phyloP scores from a whole-genome alignment of 2,797 vertebrate species.

The Aulostomus chinensis region DNA sequence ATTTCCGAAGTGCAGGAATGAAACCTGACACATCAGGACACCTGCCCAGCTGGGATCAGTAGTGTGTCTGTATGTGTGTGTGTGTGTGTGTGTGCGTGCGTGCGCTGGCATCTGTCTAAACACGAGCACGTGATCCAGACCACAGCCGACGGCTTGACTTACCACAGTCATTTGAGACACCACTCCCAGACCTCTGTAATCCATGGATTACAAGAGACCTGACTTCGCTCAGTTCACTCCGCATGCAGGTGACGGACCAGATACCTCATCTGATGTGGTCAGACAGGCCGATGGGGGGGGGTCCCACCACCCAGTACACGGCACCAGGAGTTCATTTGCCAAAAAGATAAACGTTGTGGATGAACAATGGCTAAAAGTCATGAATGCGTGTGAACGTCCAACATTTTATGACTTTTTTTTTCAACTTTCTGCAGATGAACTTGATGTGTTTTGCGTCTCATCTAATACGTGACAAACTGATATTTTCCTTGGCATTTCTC shows the following conservation, averaged over 20 bases:
- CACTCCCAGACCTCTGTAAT: conserved; percentile 58
- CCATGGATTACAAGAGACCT: conserved; percentile 40
- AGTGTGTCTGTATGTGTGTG: too few relatives aligned
- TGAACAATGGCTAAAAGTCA: too few relatives aligned
- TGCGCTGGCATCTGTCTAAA: conserved; percentile 31
- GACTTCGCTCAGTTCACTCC: conserved; percentile 11
- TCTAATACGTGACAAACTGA: not conserved
- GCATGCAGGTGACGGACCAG: conserved; percentile 18
- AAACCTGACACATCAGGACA: conserved; percentile 18
- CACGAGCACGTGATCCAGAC: conserved; percentile 19
- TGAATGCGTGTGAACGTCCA: too few relatives aligned
- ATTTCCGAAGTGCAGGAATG: too few relatives aligned
- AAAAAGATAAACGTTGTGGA: too few relatives aligned
- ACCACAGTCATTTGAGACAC: conserved; percentile 56
- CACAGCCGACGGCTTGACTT: conserved; percentile 9
- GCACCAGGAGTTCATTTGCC: too few relatives aligned
- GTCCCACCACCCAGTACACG: too few relatives aligned
- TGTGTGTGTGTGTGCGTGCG: too few relatives aligned
- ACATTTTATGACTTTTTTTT: too few relatives aligned
- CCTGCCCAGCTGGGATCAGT: conserved; percentile 51
- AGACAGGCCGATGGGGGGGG: too few relatives aligned
- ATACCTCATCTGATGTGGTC: conserved; percentile 11
- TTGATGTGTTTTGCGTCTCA: too few relatives aligned
- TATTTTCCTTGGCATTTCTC: not conserved
- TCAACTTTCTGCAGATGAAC: too few relatives aligned